Percentiles rank a stretch among this genome's conserved stretches.
Conservation (phyloP, 2,797 vertebrate species). For the Pagetopsis macropterus region DNA sequence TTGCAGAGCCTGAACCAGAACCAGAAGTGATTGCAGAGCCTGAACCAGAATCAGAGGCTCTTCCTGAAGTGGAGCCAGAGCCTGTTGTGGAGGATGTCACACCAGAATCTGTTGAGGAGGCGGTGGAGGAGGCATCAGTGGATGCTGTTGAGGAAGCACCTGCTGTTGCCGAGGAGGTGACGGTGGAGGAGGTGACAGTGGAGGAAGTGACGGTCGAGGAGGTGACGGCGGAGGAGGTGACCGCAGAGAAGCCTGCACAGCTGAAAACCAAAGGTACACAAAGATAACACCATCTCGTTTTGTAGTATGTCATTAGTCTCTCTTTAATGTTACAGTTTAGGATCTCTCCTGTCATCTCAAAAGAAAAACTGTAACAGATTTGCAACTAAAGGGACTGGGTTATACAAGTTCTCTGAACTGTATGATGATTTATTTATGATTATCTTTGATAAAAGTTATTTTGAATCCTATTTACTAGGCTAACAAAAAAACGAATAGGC, state of each 20-base stretch:
- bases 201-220: constrained; percentile 46
- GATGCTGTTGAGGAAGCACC: constrained; percentile 30
- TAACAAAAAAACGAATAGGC: too few species aligned
- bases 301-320: neutral
- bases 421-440: too few species aligned
- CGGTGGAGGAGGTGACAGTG: constrained; percentile 33
- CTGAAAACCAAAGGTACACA: constrained; percentile 56
- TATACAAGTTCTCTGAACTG: too few species aligned
- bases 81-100: constrained; percentile 20
- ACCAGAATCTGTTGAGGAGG: constrained; percentile 5
- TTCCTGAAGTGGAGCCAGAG: constrained; percentile 16
- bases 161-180: constrained; percentile 28
- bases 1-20: constrained; percentile 9
- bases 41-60: constrained; percentile 12
- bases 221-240: constrained; percentile 21
- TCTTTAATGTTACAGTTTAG: neutral
- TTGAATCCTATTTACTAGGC: too few species aligned
- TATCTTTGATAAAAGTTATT: too few species aligned
- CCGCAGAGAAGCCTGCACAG: constrained; percentile 35
- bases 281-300: neutral
- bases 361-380: neutral
- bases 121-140: constrained; percentile 6
- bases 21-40: neutral
- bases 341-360: neutral
- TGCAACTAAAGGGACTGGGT: too few species aligned